Evolutionary conservation across 2,888 invertebrate species (phyloP), one percentile per base, ranked within the genome.

Genomic region (Diadegma fenestrale): DNA sequence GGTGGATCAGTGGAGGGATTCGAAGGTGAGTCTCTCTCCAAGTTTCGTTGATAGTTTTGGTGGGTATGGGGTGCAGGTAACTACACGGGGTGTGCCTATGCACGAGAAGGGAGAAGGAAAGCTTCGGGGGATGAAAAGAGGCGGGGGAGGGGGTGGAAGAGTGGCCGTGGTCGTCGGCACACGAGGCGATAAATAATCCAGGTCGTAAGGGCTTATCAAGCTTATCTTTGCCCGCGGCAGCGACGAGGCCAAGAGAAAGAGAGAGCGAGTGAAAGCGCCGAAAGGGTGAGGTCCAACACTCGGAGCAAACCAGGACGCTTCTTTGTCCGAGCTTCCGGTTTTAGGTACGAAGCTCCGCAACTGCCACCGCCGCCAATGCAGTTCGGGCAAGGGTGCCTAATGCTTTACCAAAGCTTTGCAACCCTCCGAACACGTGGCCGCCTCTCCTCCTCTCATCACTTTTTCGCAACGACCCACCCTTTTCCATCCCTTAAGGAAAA

Each of bases 191-290:
- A 87, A 87, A 87, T 87, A 87, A 87, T 87, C 85, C 85, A 78
- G 85, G 87, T 85, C 84, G 85, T 87, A 85, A 85, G 85, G 86
- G 87, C 86, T 87, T 86, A 87, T 85, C 86, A 84, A 73, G 87
- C 83, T 87, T 86, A 87, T 87, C 86, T 85, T 68, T 77, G 68
- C 73, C 68, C 19, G 73, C 37, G 85, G 77, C 61, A 68, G 43
- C 77, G 77, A 80, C 45, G 82, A 54, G 73, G 72, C 73, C 66
- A 76, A 45, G 76, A 72, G 66, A 66, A 58, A 64, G 48, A 37
- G 41, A 58, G 45, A 72, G 58, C 41, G 58, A 58, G 71, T 45
- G 54, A 54, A 12, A 26, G 12, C 26, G 26, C 5, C 17, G 8
- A 10, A 63, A 43, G 51, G 68, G 45, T 26, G 51, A 43, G 66